Evolutionary conservation across 1,140 invertebrate genomes (phyloP).

Genomic region (Augochlora pura): DNA sequence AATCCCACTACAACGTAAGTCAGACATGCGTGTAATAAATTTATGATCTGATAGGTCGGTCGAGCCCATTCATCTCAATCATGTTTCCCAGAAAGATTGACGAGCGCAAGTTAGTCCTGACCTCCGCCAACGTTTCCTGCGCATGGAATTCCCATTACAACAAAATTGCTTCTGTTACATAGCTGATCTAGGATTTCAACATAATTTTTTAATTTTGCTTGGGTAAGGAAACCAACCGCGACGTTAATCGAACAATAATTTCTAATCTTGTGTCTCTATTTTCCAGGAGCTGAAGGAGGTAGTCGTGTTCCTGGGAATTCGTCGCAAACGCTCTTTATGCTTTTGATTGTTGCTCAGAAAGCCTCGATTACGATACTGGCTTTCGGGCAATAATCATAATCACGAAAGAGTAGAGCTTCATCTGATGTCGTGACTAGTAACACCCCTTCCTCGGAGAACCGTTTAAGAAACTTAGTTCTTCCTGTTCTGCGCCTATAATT

Average conservation of each 20-base stretch:
- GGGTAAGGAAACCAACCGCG: neutral
- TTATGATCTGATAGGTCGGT: conserved; percentile 55
- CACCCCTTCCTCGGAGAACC: conserved; percentile 14
- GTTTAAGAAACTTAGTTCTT: neutral
- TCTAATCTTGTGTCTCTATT: neutral
- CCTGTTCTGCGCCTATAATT: no score
- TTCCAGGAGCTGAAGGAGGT: neutral
- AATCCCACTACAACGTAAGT: conserved; percentile 14
- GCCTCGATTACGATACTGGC: conserved; percentile 76
- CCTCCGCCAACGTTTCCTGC: conserved; percentile 2
- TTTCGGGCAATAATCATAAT: conserved; percentile 82
- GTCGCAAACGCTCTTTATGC: conserved; percentile 74
- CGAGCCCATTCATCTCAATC: conserved; percentile 57
- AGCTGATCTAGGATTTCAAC: neutral
- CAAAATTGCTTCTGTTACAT: neutral
- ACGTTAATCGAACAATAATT: conserved; percentile 7
- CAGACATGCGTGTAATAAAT: conserved; percentile 53
- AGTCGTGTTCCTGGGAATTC: neutral
- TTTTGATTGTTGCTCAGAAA: conserved; percentile 82
- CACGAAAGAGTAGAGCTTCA: conserved; percentile 74
- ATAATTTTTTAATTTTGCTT: neutral
- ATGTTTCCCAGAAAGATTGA: conserved; percentile 55
- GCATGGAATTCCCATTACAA: neutral
- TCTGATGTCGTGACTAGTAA: neutral
- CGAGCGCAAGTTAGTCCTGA: conserved; percentile 45